Percentiles rank a stretch among this genome's conserved stretches.
Evolutionary conservation across 92 coral and sea anemone species (phyloP).

Genomic region (Blastomussa wellsi): DNA sequence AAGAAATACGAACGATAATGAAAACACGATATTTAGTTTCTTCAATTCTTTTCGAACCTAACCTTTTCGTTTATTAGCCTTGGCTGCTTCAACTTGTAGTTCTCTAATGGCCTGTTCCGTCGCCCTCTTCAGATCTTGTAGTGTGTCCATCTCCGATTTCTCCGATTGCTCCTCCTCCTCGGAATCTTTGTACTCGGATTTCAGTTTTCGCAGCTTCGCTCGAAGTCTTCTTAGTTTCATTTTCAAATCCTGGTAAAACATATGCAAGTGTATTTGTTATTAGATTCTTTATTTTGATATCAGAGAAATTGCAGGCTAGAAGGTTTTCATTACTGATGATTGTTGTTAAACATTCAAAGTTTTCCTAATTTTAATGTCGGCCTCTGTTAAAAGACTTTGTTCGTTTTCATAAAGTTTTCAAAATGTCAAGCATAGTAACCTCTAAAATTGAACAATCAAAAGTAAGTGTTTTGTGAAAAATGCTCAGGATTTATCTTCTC

Average conservation of each 20-base stretch:
- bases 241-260: conserved; percentile 54
- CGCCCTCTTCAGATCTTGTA: conserved; percentile 77
- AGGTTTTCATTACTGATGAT: too few relatives aligned
- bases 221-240: conserved; percentile 77
- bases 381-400: too few relatives aligned
- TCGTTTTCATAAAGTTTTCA: too few relatives aligned
- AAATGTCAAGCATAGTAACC: too few relatives aligned
- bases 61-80: conserved; percentile 73
- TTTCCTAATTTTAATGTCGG: too few relatives aligned
- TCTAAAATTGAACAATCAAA: too few relatives aligned
- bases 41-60: too few relatives aligned
- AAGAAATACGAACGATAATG: too few relatives aligned
- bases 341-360: too few relatives aligned
- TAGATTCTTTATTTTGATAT: neutral
- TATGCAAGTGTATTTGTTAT: neutral
- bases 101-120: conserved; percentile 85
- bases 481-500: neutral
- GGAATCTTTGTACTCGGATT: conserved; percentile 65
- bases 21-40: neutral
- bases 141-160: conserved; percentile 81
- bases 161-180: conserved; percentile 68
- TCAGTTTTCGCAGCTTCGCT: conserved; percentile 62
- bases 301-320: neutral
- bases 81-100: conserved; percentile 65
- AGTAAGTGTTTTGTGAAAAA: neutral